Evolutionary conservation across 2,888 invertebrate species (phyloP), one percentile per base, ranked within the genome.

Genomic region (Ellobium chinense): DNA sequence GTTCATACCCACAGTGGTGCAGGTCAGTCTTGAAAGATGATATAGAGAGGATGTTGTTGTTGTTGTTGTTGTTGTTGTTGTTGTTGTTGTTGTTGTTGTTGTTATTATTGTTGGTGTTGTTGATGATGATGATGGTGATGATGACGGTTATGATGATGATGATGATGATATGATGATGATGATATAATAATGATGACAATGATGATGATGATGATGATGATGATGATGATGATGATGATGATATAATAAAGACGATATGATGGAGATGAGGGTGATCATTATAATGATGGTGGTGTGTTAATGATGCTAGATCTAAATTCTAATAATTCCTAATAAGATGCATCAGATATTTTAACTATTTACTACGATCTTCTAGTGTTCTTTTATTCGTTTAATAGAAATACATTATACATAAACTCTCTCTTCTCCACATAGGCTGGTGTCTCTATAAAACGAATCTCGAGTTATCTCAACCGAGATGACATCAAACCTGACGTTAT

Each of bases 391-490:
- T n/a, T n/a, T n/a, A n/a, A n/a, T n/a, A n/a, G n/a, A n/a, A n/a
- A n/a, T n/a, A n/a, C n/a, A n/a, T n/a, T n/a, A n/a, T n/a, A n/a
- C n/a, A n/a, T n/a, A n/a, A n/a, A n/a, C n/a, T n/a, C n/a, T n/a
- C n/a, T n/a, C n/a, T n/a, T 36, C 29, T 12, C 2, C 14, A 9
- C 24, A 31, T 82, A 89, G 89, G 87, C 87, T 31, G 84, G 83
- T 89, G 98, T 99, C 69, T 98, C 98, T 84, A 95, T 98, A 82
- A 96, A 96, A 90, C 95, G 99, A 92, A 95, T 99, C 88, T 97
- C 97, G 92, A 96, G 96, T 92, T 99, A 97, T 93, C 95, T 99
- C 95, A 97, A 97, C 92, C 95, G 95, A 85, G 97, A 97, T 91
- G 98, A 99, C 94, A 93, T 98, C 85, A 96, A 98, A 93, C 95